Evolutionary conservation across 2,113 vertebrate species (phyloP).

Genomic region (Microtus oregoni): DNA sequence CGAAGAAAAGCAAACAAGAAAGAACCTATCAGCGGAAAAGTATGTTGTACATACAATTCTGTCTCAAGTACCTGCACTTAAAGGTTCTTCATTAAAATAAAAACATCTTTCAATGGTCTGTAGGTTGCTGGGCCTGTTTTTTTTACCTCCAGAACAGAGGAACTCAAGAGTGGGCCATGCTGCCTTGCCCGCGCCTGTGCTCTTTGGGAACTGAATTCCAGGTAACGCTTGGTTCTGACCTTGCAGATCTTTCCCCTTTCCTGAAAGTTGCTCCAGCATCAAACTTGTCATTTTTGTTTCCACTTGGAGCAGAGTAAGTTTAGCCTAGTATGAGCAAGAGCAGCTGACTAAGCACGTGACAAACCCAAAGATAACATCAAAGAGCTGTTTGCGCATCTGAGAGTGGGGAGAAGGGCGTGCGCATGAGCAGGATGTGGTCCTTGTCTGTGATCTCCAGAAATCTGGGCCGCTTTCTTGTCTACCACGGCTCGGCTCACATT

Average conservation of each 20-base stretch:
- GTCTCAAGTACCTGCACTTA: conserved; percentile 12
- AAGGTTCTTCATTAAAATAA: not conserved
- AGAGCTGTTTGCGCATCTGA: not conserved
- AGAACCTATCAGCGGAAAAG: not conserved
- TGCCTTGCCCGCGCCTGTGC: not conserved
- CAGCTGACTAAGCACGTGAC: conserved; percentile 17
- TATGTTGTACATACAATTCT: not conserved
- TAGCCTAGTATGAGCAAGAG: not conserved
- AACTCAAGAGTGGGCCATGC: conserved; percentile 9
- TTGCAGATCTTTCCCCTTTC: conserved; percentile 15
- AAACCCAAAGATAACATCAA: not conserved
- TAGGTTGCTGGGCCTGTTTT: not conserved
- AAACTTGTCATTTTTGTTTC: conserved; percentile 33
- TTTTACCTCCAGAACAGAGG: not conserved
- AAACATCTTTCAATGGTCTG: not conserved
- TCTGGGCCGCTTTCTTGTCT: not conserved
- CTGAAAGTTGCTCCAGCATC: not conserved
- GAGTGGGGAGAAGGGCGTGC: not conserved
- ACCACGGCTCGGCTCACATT: not conserved
- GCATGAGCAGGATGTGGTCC: not conserved
- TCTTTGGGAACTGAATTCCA: conserved; percentile 42
- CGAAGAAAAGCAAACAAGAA: conserved; percentile 8
- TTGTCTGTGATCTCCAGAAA: not conserved
- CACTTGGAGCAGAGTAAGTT: not conserved
- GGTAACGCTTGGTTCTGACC: not conserved